phyloP scores from a whole-genome alignment of 1,140 invertebrate species.

The Anoplolepis gracilipes region DNA sequence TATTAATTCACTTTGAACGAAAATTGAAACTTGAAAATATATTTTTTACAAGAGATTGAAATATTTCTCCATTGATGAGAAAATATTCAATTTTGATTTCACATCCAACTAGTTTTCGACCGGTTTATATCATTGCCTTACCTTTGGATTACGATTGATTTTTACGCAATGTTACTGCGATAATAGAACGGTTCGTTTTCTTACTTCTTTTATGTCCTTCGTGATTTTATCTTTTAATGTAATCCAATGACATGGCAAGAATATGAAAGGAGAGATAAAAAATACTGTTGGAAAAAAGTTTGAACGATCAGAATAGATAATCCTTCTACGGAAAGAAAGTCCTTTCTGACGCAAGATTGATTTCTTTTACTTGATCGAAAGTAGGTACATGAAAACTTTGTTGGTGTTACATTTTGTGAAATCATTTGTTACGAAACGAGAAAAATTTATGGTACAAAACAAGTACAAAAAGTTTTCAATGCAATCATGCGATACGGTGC shows the following conservation, averaged over 20 bases:
- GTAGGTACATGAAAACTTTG: not conserved
- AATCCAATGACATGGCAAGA: slow-evolving; percentile 4
- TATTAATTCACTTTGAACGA: not conserved
- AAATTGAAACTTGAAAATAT: not conserved
- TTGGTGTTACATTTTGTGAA: not conserved
- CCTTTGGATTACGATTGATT: too few species aligned
- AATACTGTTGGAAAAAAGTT: not conserved
- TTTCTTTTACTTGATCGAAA: not conserved
- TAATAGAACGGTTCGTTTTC: not conserved
- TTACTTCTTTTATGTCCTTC: not conserved
- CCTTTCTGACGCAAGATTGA: not conserved
- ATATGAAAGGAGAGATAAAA: not conserved
- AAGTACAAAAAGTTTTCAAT: not conserved
- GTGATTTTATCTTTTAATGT: slow-evolving; percentile 1
- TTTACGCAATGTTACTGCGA: not conserved
- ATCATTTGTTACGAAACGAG: not conserved
- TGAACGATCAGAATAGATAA: slow-evolving; percentile 26
- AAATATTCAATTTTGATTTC: not conserved
- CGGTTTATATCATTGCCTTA: too few species aligned
- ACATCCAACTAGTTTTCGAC: too few species aligned
- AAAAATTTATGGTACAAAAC: not conserved
- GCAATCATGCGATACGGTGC: not conserved
- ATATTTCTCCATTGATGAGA: not conserved
- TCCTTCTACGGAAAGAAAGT: slow-evolving; percentile 56
- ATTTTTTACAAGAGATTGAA: not conserved